phyloP scores from a whole-genome alignment of 2,888 invertebrate genomes.

The Pardosa pseudoannulata region DNA sequence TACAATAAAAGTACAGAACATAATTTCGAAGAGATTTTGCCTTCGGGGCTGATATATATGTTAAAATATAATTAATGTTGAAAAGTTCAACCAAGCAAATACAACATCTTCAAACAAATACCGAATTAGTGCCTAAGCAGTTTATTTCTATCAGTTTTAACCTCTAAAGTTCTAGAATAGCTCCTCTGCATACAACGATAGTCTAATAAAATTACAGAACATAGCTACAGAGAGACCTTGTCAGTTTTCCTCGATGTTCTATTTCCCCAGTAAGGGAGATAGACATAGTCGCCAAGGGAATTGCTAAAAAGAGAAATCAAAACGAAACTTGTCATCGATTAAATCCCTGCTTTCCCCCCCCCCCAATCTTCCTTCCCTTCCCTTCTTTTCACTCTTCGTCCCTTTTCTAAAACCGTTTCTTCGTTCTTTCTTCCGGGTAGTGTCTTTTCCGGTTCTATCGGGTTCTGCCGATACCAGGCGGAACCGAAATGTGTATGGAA shows the following conservation, averaged over 20 bases:
- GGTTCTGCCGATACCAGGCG: slow-evolving; percentile 53
- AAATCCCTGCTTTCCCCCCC: slow-evolving; percentile 22
- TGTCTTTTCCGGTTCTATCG: slow-evolving; percentile 60
- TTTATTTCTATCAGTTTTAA: too few relatives aligned
- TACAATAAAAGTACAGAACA: too few relatives aligned
- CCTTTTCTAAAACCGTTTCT: slow-evolving; percentile 22
- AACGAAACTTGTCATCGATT: slow-evolving; percentile 66
- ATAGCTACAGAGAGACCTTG: slow-evolving; percentile 30
- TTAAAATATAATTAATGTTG: too few relatives aligned
- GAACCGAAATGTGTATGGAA: slow-evolving; percentile 55
- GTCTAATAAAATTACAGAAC: slow-evolving; percentile 21
- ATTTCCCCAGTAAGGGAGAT: slow-evolving; percentile 19
- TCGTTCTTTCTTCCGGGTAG: slow-evolving; percentile 35
- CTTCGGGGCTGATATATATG: too few relatives aligned
- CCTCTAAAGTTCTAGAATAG: too few relatives aligned
- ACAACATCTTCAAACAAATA: too few relatives aligned
- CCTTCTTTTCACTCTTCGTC: slow-evolving; percentile 39
- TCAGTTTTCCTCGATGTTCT: slow-evolving; percentile 24
- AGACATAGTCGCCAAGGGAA: slow-evolving; percentile 39
- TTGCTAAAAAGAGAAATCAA: slow-evolving; percentile 62
- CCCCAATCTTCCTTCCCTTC: slow-evolving; percentile 12
- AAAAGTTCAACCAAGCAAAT: too few relatives aligned
- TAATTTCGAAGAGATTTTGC: too few relatives aligned
- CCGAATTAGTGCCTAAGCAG: too few relatives aligned
- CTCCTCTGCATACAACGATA: neutral